Conservation (phyloP, 2,888 invertebrate genomes). For the Pyrrhosoma nymphula region DNA sequence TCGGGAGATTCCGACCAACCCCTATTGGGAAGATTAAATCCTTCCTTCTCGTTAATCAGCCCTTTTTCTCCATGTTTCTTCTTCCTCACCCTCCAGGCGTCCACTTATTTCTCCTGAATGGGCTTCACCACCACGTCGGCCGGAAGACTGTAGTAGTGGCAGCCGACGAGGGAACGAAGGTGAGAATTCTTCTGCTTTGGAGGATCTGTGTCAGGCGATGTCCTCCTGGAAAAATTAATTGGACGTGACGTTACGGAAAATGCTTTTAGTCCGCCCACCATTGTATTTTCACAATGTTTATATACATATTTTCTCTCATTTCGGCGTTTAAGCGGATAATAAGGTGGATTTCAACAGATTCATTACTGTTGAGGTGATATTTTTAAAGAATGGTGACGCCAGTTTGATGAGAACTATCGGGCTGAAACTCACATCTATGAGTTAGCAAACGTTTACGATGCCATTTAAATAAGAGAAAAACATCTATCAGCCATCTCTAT, state of each 20-base stretch:
- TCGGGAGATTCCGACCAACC: background rate
- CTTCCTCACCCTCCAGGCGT: background rate
- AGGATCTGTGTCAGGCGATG: background rate
- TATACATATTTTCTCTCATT: no score
- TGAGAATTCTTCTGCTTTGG: background rate
- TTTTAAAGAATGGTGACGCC: no score
- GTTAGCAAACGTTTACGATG: no score
- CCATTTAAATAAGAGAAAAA: no score
- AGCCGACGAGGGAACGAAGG: background rate
- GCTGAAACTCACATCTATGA: no score
- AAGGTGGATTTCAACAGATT: no score
- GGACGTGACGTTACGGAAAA: background rate
- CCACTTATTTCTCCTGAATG: no score
- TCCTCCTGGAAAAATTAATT: background rate
- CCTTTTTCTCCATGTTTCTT: background rate
- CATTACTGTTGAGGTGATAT: no score
- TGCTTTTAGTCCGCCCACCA: background rate
- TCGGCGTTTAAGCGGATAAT: no score
- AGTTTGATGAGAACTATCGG: no score
- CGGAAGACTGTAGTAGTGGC: background rate
- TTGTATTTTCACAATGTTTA: no score
- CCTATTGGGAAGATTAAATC: background rate
- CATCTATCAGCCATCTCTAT: no score
- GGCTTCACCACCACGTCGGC: background rate
- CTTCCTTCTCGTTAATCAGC: slow-evolving; percentile 9